Evolutionary conservation across 2,113 vertebrate species (phyloP).

Genomic region (Gavia stellata): DNA sequence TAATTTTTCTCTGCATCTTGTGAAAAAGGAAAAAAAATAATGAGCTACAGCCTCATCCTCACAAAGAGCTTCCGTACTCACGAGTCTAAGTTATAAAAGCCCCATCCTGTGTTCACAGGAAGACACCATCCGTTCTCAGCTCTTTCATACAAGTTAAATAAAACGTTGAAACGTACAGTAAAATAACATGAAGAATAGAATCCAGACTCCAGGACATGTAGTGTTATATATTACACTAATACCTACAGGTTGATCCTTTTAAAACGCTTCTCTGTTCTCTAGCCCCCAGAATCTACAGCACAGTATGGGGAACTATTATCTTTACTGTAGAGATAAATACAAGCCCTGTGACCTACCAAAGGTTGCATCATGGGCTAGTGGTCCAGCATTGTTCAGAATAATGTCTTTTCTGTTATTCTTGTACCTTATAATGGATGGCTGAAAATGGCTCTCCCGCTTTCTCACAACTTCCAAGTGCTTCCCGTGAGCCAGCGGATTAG

Average conservation of each 20-base stretch:
- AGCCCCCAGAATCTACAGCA: neutral
- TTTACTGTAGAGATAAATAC: neutral
- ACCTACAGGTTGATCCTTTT: neutral
- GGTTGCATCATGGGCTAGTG: neutral
- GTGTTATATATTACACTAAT: neutral
- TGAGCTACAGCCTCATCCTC: neutral
- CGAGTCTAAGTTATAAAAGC: neutral
- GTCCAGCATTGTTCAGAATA: neutral
- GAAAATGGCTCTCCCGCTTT: neutral
- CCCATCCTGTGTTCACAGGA: neutral
- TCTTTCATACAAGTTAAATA: neutral
- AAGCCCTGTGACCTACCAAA: neutral
- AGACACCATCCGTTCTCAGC: neutral
- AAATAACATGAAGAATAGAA: neutral
- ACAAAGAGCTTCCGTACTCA: neutral
- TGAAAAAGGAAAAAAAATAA: neutral
- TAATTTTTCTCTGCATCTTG: neutral
- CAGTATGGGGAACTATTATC: neutral
- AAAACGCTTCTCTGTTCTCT: neutral
- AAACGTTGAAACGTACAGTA: neutral
- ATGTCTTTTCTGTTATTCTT: neutral
- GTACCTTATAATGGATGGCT: neutral
- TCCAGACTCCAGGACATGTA: neutral
- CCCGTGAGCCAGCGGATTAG: neutral
- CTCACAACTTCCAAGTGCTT: neutral